Evolutionary conservation across 2,797 vertebrate species (phyloP), one percentile per base, ranked within the genome.

Genomic region (Lepidocolaptes lacrymiger): DNA sequence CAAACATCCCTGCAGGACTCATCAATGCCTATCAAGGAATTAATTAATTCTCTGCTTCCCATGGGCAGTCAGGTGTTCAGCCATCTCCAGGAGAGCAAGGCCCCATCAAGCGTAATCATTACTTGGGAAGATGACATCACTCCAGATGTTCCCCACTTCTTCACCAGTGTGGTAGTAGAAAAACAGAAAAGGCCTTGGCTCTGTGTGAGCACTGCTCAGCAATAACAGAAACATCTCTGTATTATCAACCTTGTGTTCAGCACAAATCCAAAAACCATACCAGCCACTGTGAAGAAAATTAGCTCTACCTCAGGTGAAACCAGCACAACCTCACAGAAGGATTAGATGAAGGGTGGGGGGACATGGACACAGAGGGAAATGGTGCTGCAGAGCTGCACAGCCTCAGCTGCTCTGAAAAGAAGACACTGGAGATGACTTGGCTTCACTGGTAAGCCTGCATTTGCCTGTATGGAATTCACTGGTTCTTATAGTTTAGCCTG

Each of bases 291-390:
- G 32, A 79, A 64, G 51, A 51, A 49, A n/a, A 9, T 20, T 36
- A 49, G 43, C 12, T 27, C 36, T 28, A 11, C 6, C 22, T 3
- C 36, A 37, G 66, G 10, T 6, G 15, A 64, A 64, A n/a, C 8
- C 30, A 55, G 23, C 19, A 23, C 3, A 66, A 49, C 21, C 44
- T 59, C 39, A 16, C 74, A 54, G 73, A 48, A 76, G 43, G 39
- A 36, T 22, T 48, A 18, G 26, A 18, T 1, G 1, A n/a, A 49
- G 18, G 1, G 0, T 3, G 12, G 5, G 16, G 37, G 13, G 14
- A 28, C 4, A 8, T 12, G 12, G 30, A 13, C 49, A 24, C 66
- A 8, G 4, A 1, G 4, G 22, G 24, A 43, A 39, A 54, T 32
- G 23, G 32, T 67, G 39, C 30, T 16, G 13, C 78, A 54, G 73